Base-by-base conservation (phyloP, 2,888 invertebrate species). In the Ceraclea dissimilis region DNA sequence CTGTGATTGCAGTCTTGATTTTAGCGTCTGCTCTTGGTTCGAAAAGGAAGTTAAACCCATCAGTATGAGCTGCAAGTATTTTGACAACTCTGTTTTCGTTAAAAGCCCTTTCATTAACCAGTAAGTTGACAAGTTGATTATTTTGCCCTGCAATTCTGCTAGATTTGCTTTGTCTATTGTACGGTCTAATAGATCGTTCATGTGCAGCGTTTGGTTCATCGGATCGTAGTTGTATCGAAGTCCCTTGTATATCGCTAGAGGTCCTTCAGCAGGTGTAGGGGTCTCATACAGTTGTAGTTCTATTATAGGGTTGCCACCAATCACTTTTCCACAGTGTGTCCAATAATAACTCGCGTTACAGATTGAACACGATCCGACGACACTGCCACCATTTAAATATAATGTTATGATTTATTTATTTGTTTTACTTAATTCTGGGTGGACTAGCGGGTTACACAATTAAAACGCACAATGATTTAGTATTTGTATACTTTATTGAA, bases 41-140 rank as follows among this genome's bases (percentile, higher is more conserved):
- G 52, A 57, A 53, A 13, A 57, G 22, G 49, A 43, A 52, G 1
- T 18, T 5, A 11, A 49, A 26, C 33, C 52, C 49, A 19, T 5
- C 6, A 52, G 16, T 2, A 16, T 19, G 10, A 43, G 13, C 52
- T 11, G 52, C 52, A 49, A 57, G 1, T 16, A 57, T 16, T 52
- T 19, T 50, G 6, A 34, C 11, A 34, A 52, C 56, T 17, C 57
- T 49, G 18, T 19, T 43, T 46, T 51, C 47, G 31, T 51, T 51
- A 54, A 63, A 61, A 60, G 57, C 54, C 49, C 59, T 51, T 51
- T 57, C 53, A 50, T 59, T 22, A 54, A 57, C 54, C 58, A 63
- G 51, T 57, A 60, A 52, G 19, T 60, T 11, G 57, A 61, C 51
- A 58, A 60, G 54, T 56, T 61, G 19, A 54, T 58, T 18, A 43